Base-by-base conservation (phyloP, 2,797 vertebrate species). In the Limosa lapponica region DNA sequence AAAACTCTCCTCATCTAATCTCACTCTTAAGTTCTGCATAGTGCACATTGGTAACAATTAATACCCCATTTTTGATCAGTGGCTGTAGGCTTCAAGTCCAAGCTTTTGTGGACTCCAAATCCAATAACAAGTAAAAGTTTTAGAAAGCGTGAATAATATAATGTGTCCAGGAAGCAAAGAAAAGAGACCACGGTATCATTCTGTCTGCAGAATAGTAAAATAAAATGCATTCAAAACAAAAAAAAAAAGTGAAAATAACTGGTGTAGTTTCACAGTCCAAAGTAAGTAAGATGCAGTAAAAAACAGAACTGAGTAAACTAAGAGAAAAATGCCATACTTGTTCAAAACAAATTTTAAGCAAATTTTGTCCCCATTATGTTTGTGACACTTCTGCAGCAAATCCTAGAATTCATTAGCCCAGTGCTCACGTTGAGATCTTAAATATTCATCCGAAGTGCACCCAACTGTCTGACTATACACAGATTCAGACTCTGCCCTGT, bases 261-360 rank as follows among this genome's bases (percentile, higher is more conserved):
- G 81, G 11, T 32, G 18, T 24, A 17, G 16, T 39, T 91, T 86
- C 95, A 61, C 27, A 93, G 55, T 36, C 82, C 82, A 79, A 83
- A 95, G 30, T 44, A 95, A 94, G 66, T 61, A 91, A 70, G 80
- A 91, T 55, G 22, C 51, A 89, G 70, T 43, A 77, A 75, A 82
- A 77, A n/a, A 0, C 4, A 83, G 65, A 88, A 74, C 32, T 46
- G 67, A 81, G 48, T 57, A 83, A 91, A 75, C 11, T 4, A 46
- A 54, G 25, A 91, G n/a, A 67, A 90, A 90, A 86, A 77, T 22
- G 16, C 32, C 66, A 82, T 30, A 65, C 16, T 22, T n/a, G 59
- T 89, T 96, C 80, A 96, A 91, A 96, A 83, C n/a, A 88, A 82
- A 87, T 59, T 82, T 91, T 87, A 97, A 93, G 80, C 80, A 93